Evolutionary conservation across 1,140 invertebrate genomes (phyloP).

Genomic region (Lasioglossum baleicum): DNA sequence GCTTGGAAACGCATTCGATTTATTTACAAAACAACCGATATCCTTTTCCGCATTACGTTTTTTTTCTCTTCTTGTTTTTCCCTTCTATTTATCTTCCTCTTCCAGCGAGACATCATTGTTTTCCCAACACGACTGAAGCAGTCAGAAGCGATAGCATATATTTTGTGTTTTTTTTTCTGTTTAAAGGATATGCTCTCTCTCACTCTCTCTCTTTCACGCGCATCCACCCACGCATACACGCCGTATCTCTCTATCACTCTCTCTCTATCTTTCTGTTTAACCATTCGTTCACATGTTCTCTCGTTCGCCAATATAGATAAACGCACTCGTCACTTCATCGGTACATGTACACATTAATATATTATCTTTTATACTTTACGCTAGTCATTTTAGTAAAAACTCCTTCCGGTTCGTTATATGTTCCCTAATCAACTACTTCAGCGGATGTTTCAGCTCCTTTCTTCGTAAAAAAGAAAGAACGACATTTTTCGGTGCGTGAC

Average conservation of each 20-base stretch:
- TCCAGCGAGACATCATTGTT: constrained; percentile 14
- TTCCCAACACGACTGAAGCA: constrained; percentile 34
- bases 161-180: constrained; percentile 11
- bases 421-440: constrained; percentile 62
- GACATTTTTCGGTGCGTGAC: constrained; percentile 28
- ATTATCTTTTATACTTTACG: constrained; percentile 51
- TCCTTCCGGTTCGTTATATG: constrained; percentile 57
- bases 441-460: constrained; percentile 46
- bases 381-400: constrained; percentile 58
- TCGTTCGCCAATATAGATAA: constrained; percentile 31
- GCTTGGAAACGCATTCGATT: constrained; percentile 68
- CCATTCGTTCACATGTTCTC: neutral
- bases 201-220: neutral
- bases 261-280: neutral
- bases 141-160: constrained; percentile 23
- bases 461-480: constrained; percentile 40
- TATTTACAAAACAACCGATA: constrained; percentile 73
- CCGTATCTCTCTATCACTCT: neutral
- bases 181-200: constrained; percentile 1
- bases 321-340: constrained; percentile 42
- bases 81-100: neutral
- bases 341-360: constrained; percentile 47
- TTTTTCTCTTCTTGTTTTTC: neutral
- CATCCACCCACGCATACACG: neutral
- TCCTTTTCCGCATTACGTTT: neutral